Conservation (phyloP, 2,888 invertebrate genomes). For the Brassicogethes aeneus region DNA sequence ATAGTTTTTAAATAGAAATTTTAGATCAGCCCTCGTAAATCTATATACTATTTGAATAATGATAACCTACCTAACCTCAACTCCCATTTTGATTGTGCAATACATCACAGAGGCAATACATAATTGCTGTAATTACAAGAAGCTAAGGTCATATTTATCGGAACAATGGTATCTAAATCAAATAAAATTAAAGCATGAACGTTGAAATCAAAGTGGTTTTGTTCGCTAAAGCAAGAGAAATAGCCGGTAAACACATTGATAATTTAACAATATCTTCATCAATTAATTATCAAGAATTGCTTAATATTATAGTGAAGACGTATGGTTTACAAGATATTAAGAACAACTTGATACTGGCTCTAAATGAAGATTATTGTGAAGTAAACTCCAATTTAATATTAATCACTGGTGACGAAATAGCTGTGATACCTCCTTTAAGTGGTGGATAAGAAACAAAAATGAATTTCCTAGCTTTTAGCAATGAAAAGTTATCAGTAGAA, state of each 20-base stretch:
- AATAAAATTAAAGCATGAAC: slow-evolving; percentile 29
- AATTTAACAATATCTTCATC: slow-evolving; percentile 44
- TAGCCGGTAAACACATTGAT: slow-evolving; percentile 56
- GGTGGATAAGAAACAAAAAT: slow-evolving; percentile 63
- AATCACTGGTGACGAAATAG: slow-evolving; percentile 68
- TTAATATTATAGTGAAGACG: slow-evolving; percentile 49
- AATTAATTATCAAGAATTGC: slow-evolving; percentile 49
- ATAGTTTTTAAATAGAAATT: too few species aligned
- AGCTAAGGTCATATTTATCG: too few species aligned
- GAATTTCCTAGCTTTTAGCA: slow-evolving; percentile 61
- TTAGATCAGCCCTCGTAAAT: too few species aligned
- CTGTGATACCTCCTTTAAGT: slow-evolving; percentile 89
- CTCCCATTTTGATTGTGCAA: too few species aligned
- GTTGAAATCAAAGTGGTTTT: slow-evolving; percentile 66
- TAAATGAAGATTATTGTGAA: slow-evolving; percentile 73
- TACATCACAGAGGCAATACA: too few species aligned
- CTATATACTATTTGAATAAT: too few species aligned
- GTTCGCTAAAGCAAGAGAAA: slow-evolving; percentile 84
- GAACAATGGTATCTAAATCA: too few species aligned
- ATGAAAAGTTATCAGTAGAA: slow-evolving; percentile 58
- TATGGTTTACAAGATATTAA: slow-evolving; percentile 61
- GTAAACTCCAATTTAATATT: slow-evolving; percentile 45
- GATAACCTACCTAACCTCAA: too few species aligned
- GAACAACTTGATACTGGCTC: slow-evolving; percentile 65
- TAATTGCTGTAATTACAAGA: too few species aligned